These are phyloP conservation scores for Sylvilagus floridanus DNA, from an alignment of 2,797 vertebrate species.

Conservation along the genomic window DNA sequence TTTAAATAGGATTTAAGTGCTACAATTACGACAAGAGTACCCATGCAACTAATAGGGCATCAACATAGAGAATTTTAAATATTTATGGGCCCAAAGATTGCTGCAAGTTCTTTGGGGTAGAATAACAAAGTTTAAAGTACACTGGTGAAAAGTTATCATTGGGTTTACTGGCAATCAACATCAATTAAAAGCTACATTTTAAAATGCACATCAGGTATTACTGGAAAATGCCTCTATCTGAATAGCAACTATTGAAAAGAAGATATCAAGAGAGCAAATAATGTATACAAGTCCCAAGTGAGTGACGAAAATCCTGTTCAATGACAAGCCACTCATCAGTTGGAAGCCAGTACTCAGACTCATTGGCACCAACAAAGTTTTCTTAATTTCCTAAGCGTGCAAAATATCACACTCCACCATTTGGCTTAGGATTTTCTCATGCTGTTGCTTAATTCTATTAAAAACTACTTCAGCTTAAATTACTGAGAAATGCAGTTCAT, in stretches of 20 bases:
- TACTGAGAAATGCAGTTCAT: constrained; percentile 51
- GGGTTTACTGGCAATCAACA: constrained; percentile 46
- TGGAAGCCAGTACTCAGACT: constrained; percentile 62
- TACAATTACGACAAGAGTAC: neutral
- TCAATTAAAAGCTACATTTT: constrained; percentile 70
- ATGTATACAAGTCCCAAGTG: constrained; percentile 72
- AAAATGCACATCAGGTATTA: constrained; percentile 74
- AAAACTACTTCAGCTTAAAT: constrained; percentile 56
- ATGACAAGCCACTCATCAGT: constrained; percentile 58
- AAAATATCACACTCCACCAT: constrained; percentile 2
- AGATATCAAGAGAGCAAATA: constrained; percentile 74
- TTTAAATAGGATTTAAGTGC: neutral
- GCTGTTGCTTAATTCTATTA: constrained; percentile 60
- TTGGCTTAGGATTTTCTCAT: neutral
- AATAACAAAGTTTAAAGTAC: constrained; percentile 44
- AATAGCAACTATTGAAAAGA: constrained; percentile 67
- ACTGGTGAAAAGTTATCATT: neutral
- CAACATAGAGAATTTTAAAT: constrained; percentile 63
- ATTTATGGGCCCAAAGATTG: constrained; percentile 44
- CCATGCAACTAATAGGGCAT: neutral
- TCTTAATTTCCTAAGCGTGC: constrained; percentile 59
- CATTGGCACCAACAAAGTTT: constrained; percentile 62
- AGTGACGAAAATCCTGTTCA: constrained; percentile 53
- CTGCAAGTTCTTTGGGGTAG: constrained; percentile 36
- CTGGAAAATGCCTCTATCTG: constrained; percentile 72